Evolutionary conservation across 2,888 invertebrate genomes (phyloP).

Genomic region (Cataglyphis cursor): DNA sequence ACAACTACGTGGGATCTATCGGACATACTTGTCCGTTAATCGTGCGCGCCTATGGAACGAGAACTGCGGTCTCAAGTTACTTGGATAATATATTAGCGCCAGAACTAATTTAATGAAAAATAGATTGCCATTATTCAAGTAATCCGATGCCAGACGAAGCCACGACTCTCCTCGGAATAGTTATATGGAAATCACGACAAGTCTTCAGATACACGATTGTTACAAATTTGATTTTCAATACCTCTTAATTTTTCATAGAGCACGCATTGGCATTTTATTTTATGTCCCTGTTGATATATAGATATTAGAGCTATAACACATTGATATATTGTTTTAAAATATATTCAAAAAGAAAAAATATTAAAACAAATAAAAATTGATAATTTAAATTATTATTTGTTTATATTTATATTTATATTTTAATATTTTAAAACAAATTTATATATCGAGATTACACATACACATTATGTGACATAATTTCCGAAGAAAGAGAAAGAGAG

Average conservation of each 20-base stretch:
- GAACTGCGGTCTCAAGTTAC: constrained; percentile 69
- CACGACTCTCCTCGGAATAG: constrained; percentile 55
- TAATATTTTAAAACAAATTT: neutral
- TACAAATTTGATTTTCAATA: neutral
- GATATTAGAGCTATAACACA: neutral
- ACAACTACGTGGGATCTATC: neutral
- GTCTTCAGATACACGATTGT: neutral
- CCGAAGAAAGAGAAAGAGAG: neutral
- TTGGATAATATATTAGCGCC: constrained; percentile 70
- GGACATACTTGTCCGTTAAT: neutral
- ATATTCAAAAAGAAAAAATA: neutral
- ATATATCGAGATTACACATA: no score
- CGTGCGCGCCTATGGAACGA: constrained; percentile 51
- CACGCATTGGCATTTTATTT: neutral
- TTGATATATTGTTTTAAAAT: neutral
- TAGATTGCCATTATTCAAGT: constrained; percentile 72
- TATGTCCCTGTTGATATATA: neutral
- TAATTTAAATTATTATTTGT: neutral
- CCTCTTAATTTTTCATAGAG: neutral
- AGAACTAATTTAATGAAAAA: constrained; percentile 77
- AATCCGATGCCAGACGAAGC: constrained; percentile 70
- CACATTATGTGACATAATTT: neutral
- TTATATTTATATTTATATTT: neutral
- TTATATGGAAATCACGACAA: constrained; percentile 42
- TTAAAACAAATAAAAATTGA: neutral